Base-by-base conservation (phyloP, 1,140 invertebrate genomes). In the Tribolium castaneum region DNA sequence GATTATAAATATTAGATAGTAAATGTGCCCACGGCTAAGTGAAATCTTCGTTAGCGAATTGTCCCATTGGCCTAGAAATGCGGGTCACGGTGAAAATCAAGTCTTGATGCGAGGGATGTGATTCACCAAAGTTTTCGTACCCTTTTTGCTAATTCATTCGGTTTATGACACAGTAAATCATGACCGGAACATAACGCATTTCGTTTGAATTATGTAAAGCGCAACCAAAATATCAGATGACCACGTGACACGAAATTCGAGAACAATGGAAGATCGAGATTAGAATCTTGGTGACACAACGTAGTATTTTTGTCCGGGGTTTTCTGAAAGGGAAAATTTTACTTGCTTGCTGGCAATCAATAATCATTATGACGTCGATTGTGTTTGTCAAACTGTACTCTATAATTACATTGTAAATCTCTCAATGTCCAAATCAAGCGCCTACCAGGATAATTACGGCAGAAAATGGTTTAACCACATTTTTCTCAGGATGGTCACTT, bases 1-100 rank as follows among this genome's bases (percentile, higher is more conserved):
- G 30, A 76, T 76, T 76, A 75, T 56, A 76, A 76, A 76, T 76
- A 49, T 76, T 76, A 76, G 74, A 76, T 76, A 76, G 74, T 76
- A 76, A 76, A 76, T 76, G 54, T 51, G 74, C 54, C 52, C 35
- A 35, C 54, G 59, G 74, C 54, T 76, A 76, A 76, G 74, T 76
- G 74, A 76, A 76, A 76, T 76, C 74, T 76, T 62, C 54, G 74
- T 76, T 76, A 76, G 74, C 74, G 45, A 76, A 76, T 66, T 76
- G 74, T 76, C 74, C 74, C 74, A 76, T 66, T 76, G 74, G 74
- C 74, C 74, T 76, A 76, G 74, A 76, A 76, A 76, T 30, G 35
- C 19, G 74, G 74, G 74, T 76, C 74, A 76, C 54, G 74, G 54
- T 59, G 39, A 73, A 73, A 73, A 73, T 73, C 71, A 9, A 45